Evolutionary conservation across 2,888 invertebrate species (phyloP), one percentile per base, ranked within the genome.

Genomic region (Ceramica pisi): DNA sequence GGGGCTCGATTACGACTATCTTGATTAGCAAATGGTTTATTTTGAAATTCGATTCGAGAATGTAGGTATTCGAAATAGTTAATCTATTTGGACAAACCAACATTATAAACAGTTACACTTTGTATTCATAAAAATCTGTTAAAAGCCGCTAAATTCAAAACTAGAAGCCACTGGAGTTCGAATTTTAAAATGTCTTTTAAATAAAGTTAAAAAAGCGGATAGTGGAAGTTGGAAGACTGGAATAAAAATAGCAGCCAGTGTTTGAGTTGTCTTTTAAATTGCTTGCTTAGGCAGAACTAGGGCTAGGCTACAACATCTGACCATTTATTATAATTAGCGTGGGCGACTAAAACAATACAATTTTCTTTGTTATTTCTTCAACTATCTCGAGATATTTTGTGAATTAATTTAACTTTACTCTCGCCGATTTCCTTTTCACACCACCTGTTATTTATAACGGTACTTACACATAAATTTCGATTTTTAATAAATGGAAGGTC

Each of bases 221-320:
- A 71, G 70, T 72, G 65, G 68, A 81, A 77, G 78, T 77, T 69
- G 66, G 63, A 73, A 79, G 74, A 74, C 61, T 71, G 38, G 62
- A 83, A 83, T 80, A 77, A 80, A 81, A 82, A 75, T 80, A 74
- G 71, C 74, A 70, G 74, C 80, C 55, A 75, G 71, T 82, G 65
- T 83, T 82, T 78, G 72, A 82, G 75, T 66, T 82, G 81, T 67
- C 75, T 75, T 80, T 78, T 80, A 80, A 83, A 83, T 78, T 78
- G 72, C 80, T 83, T 82, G 73, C 75, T 78, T 75, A 78, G 68
- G 66, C 60, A 78, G 56, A 80, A 71, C 74, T 78, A 83, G 62
- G 66, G 72, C 67, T 71, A 60, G 67, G 56, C 55, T 80, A 70
- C 60, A 68, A 72, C 70, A 75, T 80, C 60, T 48, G 16, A 9